These are phyloP conservation scores for Eristalis arbustorum DNA, from an alignment of 2,888 invertebrate genomes.

Conservation along the genomic window DNA sequence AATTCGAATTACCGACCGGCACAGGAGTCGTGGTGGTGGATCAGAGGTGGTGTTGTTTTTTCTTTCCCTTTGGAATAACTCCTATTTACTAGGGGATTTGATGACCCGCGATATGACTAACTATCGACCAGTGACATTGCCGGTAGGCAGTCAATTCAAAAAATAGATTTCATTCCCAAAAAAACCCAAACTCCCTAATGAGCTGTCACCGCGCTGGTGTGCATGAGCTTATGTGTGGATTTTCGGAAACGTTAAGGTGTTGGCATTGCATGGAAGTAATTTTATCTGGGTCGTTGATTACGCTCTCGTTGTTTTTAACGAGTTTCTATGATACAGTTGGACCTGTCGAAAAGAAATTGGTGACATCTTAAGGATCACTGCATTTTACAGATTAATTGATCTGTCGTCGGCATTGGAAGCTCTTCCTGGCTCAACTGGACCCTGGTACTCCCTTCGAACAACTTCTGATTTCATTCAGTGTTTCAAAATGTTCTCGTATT, in stretches of 20 bases:
- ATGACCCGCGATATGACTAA: conserved; percentile 50
- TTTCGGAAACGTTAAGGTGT: neutral
- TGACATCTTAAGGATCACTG: too few relatives aligned
- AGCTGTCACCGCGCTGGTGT: neutral
- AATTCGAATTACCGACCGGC: conserved; percentile 49
- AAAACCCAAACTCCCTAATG: conserved; percentile 6
- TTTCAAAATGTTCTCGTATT: too few relatives aligned
- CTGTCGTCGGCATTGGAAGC: too few relatives aligned
- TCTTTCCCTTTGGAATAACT: neutral
- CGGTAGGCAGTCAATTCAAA: neutral
- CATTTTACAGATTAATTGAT: too few relatives aligned
- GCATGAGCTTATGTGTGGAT: neutral
- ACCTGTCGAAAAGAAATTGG: too few relatives aligned
- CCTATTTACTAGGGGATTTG: conserved; percentile 22
- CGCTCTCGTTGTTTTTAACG: neutral
- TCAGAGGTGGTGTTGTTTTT: conserved; percentile 12
- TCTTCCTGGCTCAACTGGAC: too few relatives aligned
- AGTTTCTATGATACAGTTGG: neutral
- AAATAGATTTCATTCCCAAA: neutral
- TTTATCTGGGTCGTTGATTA: conserved; percentile 26
- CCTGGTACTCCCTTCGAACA: too few relatives aligned
- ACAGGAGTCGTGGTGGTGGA: conserved; percentile 7
- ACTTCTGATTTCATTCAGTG: too few relatives aligned
- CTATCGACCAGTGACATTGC: neutral
- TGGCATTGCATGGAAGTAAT: conserved; percentile 2